Evolutionary conservation across 2,113 vertebrate genomes (phyloP), one percentile per base, ranked within the genome.

Genomic region (Mesitornis unicolor): DNA sequence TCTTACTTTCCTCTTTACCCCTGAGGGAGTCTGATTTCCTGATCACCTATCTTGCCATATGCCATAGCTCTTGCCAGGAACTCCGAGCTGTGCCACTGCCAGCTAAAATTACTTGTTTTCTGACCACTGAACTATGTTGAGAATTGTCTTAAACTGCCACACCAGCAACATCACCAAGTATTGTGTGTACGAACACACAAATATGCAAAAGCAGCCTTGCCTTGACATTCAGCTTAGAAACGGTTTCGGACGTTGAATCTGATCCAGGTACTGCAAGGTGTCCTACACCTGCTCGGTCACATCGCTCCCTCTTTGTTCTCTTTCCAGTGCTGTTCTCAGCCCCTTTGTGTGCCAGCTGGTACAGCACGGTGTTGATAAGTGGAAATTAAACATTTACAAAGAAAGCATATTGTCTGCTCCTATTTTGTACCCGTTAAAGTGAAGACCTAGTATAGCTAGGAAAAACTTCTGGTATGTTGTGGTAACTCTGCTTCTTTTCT

Each of bases 21-120:
- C 59, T 89, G 81, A 79, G 81, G 88, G 77, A 84, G 57, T 95
- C 97, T 47, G 61, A 90, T 98, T 95, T 96, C 96, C 90, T 95
- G 88, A 94, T 93, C 83, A 87, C 85, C 94, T 97, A 80, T 92
- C 89, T 75, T 87, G 89, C 93, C 95, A 84, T 84, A 69, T 81
- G 84, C 82, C 29, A 1, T 45, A 53, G 84, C 87, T 87, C 68
- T 93, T 92, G 94, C 96, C 90, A 87, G 87, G 79, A 95, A 21
- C 89, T 87, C 84, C 1, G 17, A 81, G 53, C 68, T 33, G 64
- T 87, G 90, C 93, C 93, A 81, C 57, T 90, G 90, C 92, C 83
- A 95, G 92, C 79, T 97, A 86, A 93, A 88, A 94, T 96, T 91
- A 97, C 95, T 91, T 90, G 85, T 91, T 78, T 97, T 78, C 80